Percentiles rank a stretch among this genome's conserved stretches.
These are phyloP conservation scores for Melanerpes formicivorus DNA, from an alignment of 2,113 vertebrate genomes.

Conservation along the genomic window DNA sequence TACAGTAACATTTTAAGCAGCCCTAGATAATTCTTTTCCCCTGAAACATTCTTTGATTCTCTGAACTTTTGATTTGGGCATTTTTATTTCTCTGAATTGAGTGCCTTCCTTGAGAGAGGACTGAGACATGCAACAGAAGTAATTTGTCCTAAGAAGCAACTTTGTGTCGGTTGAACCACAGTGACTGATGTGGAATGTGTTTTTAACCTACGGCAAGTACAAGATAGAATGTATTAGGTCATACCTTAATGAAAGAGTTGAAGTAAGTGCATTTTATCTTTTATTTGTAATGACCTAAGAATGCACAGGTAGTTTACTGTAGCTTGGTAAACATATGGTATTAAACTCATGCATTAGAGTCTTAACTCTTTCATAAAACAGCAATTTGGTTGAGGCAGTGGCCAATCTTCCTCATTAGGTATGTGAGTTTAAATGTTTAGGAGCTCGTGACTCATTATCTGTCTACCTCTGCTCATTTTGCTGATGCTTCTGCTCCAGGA, in stretches of 20 bases:
- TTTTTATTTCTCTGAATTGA: neutral
- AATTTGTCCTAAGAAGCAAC: slow-evolving; percentile 20
- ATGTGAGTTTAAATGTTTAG: slow-evolving; percentile 31
- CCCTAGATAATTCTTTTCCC: neutral
- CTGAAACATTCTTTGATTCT: neutral
- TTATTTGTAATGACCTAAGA: slow-evolving; percentile 51
- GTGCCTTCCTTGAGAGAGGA: neutral
- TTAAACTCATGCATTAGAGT: slow-evolving; percentile 5
- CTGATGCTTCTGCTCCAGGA: slow-evolving; percentile 21
- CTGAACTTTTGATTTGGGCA: neutral
- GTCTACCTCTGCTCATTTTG: neutral
- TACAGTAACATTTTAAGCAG: neutral
- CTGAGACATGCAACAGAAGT: slow-evolving; percentile 4
- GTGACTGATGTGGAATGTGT: neutral
- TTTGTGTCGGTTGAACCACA: slow-evolving; percentile 30
- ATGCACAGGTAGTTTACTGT: slow-evolving; percentile 45
- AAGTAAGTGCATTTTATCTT: slow-evolving; percentile 57
- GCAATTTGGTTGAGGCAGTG: slow-evolving; percentile 56
- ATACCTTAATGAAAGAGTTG: slow-evolving; percentile 61
- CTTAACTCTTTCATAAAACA: slow-evolving; percentile 35
- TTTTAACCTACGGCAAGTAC: slow-evolving; percentile 45
- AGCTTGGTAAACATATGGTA: slow-evolving; percentile 44
- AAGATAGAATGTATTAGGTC: slow-evolving; percentile 52
- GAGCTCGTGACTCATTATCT: neutral
- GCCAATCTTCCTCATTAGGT: slow-evolving; percentile 27